Conservation (phyloP, 1,140 invertebrate species). For the Lepidotrigona ventralis region DNA sequence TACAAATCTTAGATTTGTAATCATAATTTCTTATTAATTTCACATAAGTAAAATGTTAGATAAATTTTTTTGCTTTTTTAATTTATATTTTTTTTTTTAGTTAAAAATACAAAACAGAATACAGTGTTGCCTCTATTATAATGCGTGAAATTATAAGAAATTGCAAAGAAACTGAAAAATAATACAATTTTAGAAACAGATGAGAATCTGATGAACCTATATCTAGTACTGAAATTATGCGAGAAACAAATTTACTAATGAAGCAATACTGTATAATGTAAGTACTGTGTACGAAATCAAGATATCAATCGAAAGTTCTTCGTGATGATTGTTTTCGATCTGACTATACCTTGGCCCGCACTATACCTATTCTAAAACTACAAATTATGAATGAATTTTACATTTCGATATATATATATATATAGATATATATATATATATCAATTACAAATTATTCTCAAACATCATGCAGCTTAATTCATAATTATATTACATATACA, state of each 20-base stretch:
- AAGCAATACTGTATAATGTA: neutral
- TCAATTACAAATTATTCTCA: slow-evolving; percentile 3
- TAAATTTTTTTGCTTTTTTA: too few relatives aligned
- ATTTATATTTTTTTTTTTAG: neutral
- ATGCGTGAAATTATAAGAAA: neutral
- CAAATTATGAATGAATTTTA: neutral
- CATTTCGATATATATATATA: too few relatives aligned
- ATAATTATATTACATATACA: neutral
- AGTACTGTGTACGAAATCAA: neutral
- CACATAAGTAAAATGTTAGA: too few relatives aligned
- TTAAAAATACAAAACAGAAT: neutral
- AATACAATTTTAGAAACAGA: neutral
- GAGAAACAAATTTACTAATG: neutral
- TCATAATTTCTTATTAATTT: neutral
- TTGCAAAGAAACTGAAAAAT: neutral
- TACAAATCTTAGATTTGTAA: neutral
- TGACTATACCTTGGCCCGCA: neutral
- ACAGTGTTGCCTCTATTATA: neutral
- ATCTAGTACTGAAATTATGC: neutral
- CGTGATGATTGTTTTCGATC: neutral
- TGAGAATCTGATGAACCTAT: neutral
- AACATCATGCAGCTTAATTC: neutral
- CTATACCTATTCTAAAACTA: slow-evolving; percentile 13
- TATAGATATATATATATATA: neutral
- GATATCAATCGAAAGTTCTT: neutral